Percentiles rank a stretch among this genome's conserved stretches.
Conservation (phyloP, 2,113 vertebrate genomes). For the Semnornis frantzii region DNA sequence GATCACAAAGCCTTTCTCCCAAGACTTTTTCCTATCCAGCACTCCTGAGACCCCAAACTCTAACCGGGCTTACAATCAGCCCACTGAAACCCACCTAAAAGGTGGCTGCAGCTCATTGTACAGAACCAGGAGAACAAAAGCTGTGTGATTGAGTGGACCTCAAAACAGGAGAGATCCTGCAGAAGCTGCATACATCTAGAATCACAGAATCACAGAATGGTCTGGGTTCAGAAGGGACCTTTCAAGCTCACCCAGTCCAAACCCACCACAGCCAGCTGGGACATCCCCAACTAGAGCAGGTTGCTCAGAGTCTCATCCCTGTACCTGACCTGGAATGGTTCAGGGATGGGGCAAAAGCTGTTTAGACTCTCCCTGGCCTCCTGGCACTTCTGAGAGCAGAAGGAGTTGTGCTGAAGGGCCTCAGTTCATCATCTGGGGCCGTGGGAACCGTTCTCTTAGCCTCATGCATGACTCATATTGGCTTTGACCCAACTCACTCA, state of each 20-base stretch:
- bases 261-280: too few relatives aligned
- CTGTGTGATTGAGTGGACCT: background rate
- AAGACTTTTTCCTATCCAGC: background rate
- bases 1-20: background rate
- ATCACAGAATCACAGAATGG: too few relatives aligned
- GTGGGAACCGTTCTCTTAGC: background rate
- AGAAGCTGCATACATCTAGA: background rate
- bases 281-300: too few relatives aligned
- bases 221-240: too few relatives aligned
- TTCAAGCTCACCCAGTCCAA: too few relatives aligned
- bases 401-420: background rate
- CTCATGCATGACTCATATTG: background rate
- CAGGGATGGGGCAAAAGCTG: background rate
- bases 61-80: background rate
- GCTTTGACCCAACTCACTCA: background rate
- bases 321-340: too few relatives aligned
- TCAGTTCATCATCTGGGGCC: background rate
- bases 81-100: background rate
- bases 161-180: background rate
- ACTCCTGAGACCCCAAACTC: background rate
- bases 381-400: background rate
- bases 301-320: too few relatives aligned
- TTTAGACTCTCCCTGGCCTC: background rate
- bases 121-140: background rate
- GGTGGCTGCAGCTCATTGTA: background rate